phyloP scores from a whole-genome alignment of 2,797 vertebrate genomes.

The Antennarius maculatus region DNA sequence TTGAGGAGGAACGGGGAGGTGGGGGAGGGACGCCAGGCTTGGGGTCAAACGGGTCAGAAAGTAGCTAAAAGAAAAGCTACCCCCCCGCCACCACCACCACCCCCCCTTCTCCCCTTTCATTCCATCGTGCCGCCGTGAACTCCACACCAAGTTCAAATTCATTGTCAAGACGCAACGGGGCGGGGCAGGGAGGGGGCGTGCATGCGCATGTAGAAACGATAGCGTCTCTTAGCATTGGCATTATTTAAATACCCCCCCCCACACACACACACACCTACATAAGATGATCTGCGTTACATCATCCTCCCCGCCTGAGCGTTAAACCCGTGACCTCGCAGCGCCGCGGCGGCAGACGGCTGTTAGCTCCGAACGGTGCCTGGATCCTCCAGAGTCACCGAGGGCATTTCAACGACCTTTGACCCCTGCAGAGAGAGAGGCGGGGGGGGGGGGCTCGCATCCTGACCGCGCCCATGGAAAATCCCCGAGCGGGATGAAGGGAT shows the following conservation, averaged over 20 bases:
- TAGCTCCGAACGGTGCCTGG: conserved; percentile 25
- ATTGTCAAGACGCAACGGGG: conserved; percentile 52
- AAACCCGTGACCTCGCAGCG: conserved; percentile 43
- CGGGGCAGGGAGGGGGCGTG: conserved; percentile 34
- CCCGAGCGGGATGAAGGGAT: conserved; percentile 75
- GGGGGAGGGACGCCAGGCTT: conserved; percentile 23
- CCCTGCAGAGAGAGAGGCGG: conserved; percentile 33
- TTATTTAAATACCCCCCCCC: too few species aligned
- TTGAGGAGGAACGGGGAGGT: conserved; percentile 11
- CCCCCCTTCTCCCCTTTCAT: conserved; percentile 47
- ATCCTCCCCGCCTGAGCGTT: conserved; percentile 27
- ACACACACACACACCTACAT: too few species aligned
- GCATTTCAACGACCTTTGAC: conserved; percentile 68
- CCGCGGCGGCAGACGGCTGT: conserved; percentile 37
- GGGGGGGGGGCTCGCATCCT: conserved; percentile 49
- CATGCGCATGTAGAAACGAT: background rate
- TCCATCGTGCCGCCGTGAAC: conserved; percentile 31
- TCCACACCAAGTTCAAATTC: conserved; percentile 72
- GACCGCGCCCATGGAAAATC: conserved; percentile 64
- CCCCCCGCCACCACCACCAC: conserved; percentile 25
- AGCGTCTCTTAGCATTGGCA: too few species aligned
- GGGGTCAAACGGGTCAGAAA: conserved; percentile 65
- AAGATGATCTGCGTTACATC: conserved; percentile 34
- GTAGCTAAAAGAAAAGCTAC: conserved; percentile 51
- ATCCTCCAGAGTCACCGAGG: conserved; percentile 65